Evolutionary conservation across 2,888 invertebrate species (phyloP).

Genomic region (Oligia strigilis): DNA sequence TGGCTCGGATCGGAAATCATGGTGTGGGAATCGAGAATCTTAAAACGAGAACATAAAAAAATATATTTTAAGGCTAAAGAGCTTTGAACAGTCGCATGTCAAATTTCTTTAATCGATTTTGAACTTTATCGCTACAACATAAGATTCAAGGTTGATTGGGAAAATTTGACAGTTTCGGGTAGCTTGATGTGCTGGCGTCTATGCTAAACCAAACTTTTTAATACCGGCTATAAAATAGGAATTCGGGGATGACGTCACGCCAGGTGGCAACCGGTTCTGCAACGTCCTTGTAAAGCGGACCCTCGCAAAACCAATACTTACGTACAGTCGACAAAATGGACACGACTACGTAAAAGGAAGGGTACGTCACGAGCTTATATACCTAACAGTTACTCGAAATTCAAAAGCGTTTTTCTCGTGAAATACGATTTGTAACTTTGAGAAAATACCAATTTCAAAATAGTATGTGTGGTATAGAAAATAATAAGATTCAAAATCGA

Average conservation of each 20-base stretch:
- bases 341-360: neutral
- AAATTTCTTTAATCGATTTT: too few relatives aligned
- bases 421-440: neutral
- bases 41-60: neutral
- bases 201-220: neutral
- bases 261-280: slow-evolving; percentile 58
- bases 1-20: neutral
- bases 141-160: too few relatives aligned
- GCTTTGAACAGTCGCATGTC: neutral
- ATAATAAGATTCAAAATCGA: neutral
- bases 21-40: neutral
- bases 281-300: slow-evolving; percentile 57
- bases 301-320: slow-evolving; percentile 33
- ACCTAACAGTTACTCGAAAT: neutral
- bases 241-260: slow-evolving; percentile 59
- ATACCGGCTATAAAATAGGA: slow-evolving; percentile 14
- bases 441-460: neutral
- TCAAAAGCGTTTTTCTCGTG: neutral
- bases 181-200: too few relatives aligned
- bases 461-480: too few relatives aligned
- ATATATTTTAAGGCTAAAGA: neutral
- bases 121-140: too few relatives aligned
- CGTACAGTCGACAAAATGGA: neutral
- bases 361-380: neutral
- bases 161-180: too few relatives aligned